phyloP scores from a whole-genome alignment of 2,113 vertebrate genomes.

The Peromyscus polionotus region DNA sequence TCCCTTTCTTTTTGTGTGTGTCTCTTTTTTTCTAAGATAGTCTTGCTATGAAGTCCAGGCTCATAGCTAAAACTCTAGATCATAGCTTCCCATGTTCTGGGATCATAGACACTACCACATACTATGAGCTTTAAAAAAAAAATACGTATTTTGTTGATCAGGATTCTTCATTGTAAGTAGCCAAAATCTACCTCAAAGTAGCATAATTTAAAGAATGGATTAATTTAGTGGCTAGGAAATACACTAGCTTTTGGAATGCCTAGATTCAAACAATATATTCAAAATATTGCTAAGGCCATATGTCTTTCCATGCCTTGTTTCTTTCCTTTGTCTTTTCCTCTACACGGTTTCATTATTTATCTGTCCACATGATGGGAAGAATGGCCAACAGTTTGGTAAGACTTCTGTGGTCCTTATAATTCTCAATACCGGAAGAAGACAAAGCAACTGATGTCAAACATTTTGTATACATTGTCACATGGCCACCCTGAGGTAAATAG shows the following conservation, averaged over 20 bases:
- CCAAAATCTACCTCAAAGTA: constrained; percentile 48
- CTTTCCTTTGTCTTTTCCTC: background rate
- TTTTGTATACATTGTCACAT: background rate
- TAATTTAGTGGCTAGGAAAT: background rate
- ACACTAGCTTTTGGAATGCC: background rate
- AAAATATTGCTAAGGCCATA: background rate
- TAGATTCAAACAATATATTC: background rate
- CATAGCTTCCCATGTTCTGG: background rate
- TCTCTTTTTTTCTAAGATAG: background rate
- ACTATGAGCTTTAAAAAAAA: background rate
- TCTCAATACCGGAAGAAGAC: background rate
- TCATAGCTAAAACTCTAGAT: background rate
- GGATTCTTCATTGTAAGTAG: background rate
- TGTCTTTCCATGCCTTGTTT: background rate
- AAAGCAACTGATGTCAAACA: background rate
- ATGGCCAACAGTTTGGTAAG: background rate
- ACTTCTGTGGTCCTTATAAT: background rate
- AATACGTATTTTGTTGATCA: background rate
- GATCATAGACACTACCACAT: background rate
- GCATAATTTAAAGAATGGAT: background rate
- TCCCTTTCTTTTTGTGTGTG: background rate
- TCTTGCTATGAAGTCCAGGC: background rate
- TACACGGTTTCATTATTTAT: background rate
- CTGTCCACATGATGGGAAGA: background rate
- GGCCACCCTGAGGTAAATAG: background rate